Evolutionary conservation across 2,888 invertebrate genomes (phyloP).

Genomic region (Tenthredo scrophulariae): DNA sequence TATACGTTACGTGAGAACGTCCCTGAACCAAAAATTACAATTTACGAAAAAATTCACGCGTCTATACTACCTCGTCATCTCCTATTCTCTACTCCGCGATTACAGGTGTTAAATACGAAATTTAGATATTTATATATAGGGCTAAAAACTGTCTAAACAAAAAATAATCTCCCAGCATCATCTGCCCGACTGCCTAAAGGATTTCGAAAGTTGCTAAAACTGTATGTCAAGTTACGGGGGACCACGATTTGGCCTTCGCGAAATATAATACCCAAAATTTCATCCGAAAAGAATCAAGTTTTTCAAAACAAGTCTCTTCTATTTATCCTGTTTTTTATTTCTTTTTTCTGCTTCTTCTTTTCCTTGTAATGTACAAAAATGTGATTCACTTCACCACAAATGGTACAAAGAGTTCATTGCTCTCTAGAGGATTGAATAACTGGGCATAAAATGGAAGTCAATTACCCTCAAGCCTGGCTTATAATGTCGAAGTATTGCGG

Average conservation of each 20-base stretch:
- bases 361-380: neutral
- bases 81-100: neutral
- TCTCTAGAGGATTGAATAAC: neutral
- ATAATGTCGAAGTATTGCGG: neutral
- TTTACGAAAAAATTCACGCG: slow-evolving; percentile 17
- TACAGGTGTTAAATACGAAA: slow-evolving; percentile 22
- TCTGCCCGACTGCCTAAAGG: neutral
- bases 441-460: neutral
- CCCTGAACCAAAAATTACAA: slow-evolving; percentile 40
- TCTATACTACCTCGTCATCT: neutral
- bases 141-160: slow-evolving; percentile 18
- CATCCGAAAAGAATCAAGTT: neutral
- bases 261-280: neutral
- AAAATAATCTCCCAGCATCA: neutral
- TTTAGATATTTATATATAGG: slow-evolving; percentile 15
- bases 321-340: no score
- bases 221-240: neutral
- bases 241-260: neutral
- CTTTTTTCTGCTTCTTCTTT: no score
- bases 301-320: neutral
- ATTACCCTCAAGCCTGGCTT: neutral
- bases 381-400: neutral
- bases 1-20: slow-evolving; percentile 15
- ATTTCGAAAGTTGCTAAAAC: slow-evolving; percentile 29
- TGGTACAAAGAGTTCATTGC: neutral